A percentile compares a stretch with the other conserved stretches of the same genome.
Conservation (phyloP, 2,797 vertebrate genomes). For the Harpagifer antarcticus region DNA sequence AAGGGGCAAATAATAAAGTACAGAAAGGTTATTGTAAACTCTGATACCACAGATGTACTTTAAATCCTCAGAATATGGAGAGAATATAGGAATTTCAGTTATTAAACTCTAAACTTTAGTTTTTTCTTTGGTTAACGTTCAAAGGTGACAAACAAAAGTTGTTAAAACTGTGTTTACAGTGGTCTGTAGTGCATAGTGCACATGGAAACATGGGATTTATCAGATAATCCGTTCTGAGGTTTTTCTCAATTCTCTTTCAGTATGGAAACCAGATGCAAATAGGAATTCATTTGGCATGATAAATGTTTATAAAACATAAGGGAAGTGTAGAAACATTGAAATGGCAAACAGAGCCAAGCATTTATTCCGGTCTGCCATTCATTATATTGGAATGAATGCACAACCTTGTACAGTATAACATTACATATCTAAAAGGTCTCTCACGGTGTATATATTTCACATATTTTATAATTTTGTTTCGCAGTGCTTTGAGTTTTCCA, state of each 20-base stretch:
- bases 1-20: too few relatives aligned
- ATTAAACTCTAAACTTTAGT: constrained; percentile 1
- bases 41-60: not conserved
- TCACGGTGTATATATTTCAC: constrained; percentile 12
- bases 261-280: constrained; percentile 65
- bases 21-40: not conserved
- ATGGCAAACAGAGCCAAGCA: constrained; percentile 12
- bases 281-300: constrained; percentile 47
- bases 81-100: not conserved
- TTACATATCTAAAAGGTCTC: constrained; percentile 4
- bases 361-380: constrained; percentile 24
- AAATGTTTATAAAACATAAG: constrained; percentile 40
- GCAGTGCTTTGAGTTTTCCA: constrained; percentile 12
- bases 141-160: too few relatives aligned
- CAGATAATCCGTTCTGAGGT: constrained; percentile 45
- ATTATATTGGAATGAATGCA: constrained; percentile 29
- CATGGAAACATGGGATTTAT: constrained; percentile 40
- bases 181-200: not conserved
- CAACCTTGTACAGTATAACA: constrained; percentile 20
- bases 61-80: not conserved
- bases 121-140: constrained; percentile 26
- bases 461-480: constrained; percentile 1
- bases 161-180: constrained; percentile 24
- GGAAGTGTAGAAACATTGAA: constrained; percentile 40
- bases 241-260: constrained; percentile 21